Conservation (phyloP, 30 jellyfish, hydroid and myxozoan genomes). For the Chrysaora quinquecirrha region DNA sequence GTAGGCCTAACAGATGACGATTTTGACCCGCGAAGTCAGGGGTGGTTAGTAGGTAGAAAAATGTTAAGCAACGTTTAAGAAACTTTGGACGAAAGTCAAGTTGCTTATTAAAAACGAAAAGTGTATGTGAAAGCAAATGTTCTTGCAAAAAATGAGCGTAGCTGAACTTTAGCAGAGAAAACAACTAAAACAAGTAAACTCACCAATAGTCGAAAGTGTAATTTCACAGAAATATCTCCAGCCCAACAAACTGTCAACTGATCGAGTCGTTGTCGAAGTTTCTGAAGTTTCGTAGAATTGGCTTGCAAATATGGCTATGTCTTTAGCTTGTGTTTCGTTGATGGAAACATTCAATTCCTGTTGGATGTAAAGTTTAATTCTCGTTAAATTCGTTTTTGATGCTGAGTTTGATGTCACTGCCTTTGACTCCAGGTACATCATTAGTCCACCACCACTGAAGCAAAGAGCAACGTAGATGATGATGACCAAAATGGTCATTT, state of each 20-base stretch:
- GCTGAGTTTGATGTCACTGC: neutral
- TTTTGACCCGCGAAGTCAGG: too few species aligned
- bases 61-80: too few species aligned
- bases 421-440: neutral
- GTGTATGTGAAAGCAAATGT: too few species aligned
- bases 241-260: neutral
- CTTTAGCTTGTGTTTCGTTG: neutral
- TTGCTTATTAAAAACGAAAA: too few species aligned
- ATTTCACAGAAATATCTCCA: slow-evolving; percentile 6
- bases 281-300: neutral
- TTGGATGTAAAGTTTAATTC: neutral
- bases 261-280: neutral
- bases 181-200: too few species aligned
- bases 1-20: too few species aligned
- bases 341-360: neutral
- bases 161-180: too few species aligned
- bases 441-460: neutral
- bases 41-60: too few species aligned
- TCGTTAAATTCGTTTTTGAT: neutral
- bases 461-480: neutral
- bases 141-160: too few species aligned
- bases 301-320: neutral
- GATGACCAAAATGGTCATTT: too few species aligned
- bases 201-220: neutral
- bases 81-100: too few species aligned